Evolutionary conservation across 2,797 vertebrate species (phyloP), one percentile per base, ranked within the genome.

Genomic region (Valencia hispanica): DNA sequence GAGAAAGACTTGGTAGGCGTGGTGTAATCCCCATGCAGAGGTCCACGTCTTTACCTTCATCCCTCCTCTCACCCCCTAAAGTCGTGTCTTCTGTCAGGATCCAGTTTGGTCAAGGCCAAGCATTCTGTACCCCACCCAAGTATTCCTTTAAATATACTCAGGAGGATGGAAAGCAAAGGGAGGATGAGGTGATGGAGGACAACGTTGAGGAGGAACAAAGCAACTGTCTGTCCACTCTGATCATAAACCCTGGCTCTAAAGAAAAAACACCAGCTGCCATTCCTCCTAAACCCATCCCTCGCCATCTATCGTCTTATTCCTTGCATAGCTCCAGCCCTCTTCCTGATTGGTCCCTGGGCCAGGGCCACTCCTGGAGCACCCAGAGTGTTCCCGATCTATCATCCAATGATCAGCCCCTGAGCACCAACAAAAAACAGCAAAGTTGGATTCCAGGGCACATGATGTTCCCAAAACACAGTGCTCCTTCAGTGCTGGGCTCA

Each of bases 31-130:
- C 96, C 20, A 84, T 99, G 9, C 93, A 95, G 84, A 95, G 97
- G 59, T 97, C 98, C 77, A 96, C 96, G 73, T 99, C 98, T 17
- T 91, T 99, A 71, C 97, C 97, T 3, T 87, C 94, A 53, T 94
- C 97, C 0, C 78, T 97, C 27, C 81, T 96, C 55, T 96, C 86
- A 47, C 97, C 97, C 0, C 86, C 96, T 14, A 96, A 92, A 74
- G 96, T 98, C 0, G 97, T 99, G 53, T 98, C 98, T 36, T 97
- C 97, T 3, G 93, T 99, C 78, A 97, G 96, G 48, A 96, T 99
- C 73, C 96, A 96, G 72, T 90, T 99, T 18, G 93, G 95, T 70
- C 94, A 93, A 17, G 97, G 97, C 12, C 93, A 96, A 73, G 92
- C 92, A 0, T 90, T 94, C 32, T 96, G 96, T 83, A 96, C 96